Percentiles rank a stretch among this genome's conserved stretches.
These are phyloP conservation scores for Zelostemma sp. DNA, from an alignment of 1,140 invertebrate species.

Conservation along the genomic window DNA sequence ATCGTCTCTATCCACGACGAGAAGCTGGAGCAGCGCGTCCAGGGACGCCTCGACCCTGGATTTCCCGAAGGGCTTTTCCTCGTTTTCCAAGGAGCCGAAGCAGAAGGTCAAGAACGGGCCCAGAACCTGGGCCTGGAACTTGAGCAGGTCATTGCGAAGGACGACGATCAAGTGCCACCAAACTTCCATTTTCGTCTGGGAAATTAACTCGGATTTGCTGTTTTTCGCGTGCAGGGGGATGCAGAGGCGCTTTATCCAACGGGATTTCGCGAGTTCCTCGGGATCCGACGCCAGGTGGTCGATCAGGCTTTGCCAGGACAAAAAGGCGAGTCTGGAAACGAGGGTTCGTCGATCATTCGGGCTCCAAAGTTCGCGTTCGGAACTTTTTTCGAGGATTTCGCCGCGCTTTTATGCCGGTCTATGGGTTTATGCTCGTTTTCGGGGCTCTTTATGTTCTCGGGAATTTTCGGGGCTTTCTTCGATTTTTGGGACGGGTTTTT, in stretches of 20 bases:
- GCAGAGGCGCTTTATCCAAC: constrained; percentile 77
- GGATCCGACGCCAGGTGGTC: constrained; percentile 76
- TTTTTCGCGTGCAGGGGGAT: constrained; percentile 79
- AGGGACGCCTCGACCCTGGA: constrained; percentile 57
- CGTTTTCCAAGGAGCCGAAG: constrained; percentile 72
- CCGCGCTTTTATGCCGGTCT: no score
- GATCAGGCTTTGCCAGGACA: constrained; percentile 72
- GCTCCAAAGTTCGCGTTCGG: no score
- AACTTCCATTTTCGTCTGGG: constrained; percentile 75
- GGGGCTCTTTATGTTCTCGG: no score
- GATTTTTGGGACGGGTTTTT: no score
- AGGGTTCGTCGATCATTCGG: no score
- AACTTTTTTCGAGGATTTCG: no score
- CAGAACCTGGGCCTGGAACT: constrained; percentile 70
- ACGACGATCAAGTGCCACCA: constrained; percentile 78
- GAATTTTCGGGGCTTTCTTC: no score
- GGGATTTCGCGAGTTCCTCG: constrained; percentile 72
- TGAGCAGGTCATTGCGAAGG: constrained; percentile 69
- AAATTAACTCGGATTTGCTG: constrained; percentile 76
- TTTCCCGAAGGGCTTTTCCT: constrained; percentile 60
- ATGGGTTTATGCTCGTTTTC: no score
- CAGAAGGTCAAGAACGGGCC: constrained; percentile 78
- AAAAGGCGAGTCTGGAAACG: constrained; percentile 71
- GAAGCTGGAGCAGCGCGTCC: constrained; percentile 59
- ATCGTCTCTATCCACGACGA: constrained; percentile 46